Base-by-base conservation (phyloP, 2,888 invertebrate species). In the Calameuta idolon region DNA sequence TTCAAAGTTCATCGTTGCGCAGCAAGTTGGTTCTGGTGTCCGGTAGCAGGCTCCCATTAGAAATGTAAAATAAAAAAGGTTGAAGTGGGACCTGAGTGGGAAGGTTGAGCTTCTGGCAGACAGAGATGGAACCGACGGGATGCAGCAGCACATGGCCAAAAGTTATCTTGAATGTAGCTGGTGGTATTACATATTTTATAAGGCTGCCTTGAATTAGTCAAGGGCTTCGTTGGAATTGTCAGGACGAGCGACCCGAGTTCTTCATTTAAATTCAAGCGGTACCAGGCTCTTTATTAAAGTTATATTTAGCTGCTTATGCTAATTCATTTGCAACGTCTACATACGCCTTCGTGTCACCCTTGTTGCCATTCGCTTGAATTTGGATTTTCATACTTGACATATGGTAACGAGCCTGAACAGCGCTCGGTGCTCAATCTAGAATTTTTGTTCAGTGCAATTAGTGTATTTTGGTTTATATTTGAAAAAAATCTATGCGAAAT, bases 221-320 rank as follows among this genome's bases (percentile, higher is more conserved):
- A 40, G 40, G 40, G 40, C 15, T 23, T 23, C 23, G 55, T 55
- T 55, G 55, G 23, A 55, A 55, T 55, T 23, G 55, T 9, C 23
- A 55, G 55, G 9, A 55, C 23, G 15, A 40, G 15, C 15, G 40
- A 9, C 55, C 4, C 23, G 1, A 23, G 55, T 55, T 55, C 55
- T 55, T 23, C 55, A 30, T 71, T 71, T 71, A 71, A 71, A 71
- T 71, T 31, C 71, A 71, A 31, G 71, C 71, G 71, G 23, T 15
- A 71, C 30, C 30, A 31, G 71, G 30, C 11, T 71, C 71, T 31
- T 31, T 34, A 71, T 71, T 71, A 30, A 30, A 34, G 30, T 33
- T 71, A 71, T 30, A 71, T 71, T 15, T 34, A 71, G 15, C 55
- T 55, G 55, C 55, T 55, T 55, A 23, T 23, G 55, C 15, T 55